Evolutionary conservation across 2,113 vertebrate genomes (phyloP).

Genomic region (Oophaga pumilio): DNA sequence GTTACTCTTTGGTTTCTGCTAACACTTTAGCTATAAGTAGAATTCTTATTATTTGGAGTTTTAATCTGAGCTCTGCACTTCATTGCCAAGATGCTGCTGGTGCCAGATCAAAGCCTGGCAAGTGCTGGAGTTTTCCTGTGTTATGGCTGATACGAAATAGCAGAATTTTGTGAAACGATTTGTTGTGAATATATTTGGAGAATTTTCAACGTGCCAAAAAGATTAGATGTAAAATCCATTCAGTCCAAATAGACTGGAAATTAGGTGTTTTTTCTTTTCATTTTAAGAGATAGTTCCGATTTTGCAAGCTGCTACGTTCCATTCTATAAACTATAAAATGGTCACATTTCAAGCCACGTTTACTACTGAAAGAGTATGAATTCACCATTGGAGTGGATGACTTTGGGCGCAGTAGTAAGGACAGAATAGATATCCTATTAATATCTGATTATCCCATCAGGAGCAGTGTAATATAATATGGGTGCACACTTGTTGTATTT

Average conservation of each 20-base stretch:
- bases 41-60: background rate
- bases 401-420: too few relatives aligned
- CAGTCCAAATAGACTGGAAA: background rate
- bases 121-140: background rate
- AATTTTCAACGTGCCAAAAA: background rate
- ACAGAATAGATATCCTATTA: too few relatives aligned
- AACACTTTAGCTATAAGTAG: background rate
- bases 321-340: too few relatives aligned
- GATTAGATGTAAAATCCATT: background rate
- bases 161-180: background rate
- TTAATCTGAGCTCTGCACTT: background rate
- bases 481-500: too few relatives aligned
- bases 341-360: too few relatives aligned
- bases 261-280: background rate
- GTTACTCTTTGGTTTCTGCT: background rate
- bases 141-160: slow-evolving; percentile 12
- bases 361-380: too few relatives aligned
- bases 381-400: too few relatives aligned
- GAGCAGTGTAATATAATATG: too few relatives aligned
- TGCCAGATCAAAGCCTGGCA: slow-evolving; percentile 17
- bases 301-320: background rate
- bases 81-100: background rate
- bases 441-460: too few relatives aligned
- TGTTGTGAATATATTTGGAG: background rate
- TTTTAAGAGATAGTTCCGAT: background rate